phyloP scores from a whole-genome alignment of 2,797 vertebrate species.

The Dendrocincla tyrannina region DNA sequence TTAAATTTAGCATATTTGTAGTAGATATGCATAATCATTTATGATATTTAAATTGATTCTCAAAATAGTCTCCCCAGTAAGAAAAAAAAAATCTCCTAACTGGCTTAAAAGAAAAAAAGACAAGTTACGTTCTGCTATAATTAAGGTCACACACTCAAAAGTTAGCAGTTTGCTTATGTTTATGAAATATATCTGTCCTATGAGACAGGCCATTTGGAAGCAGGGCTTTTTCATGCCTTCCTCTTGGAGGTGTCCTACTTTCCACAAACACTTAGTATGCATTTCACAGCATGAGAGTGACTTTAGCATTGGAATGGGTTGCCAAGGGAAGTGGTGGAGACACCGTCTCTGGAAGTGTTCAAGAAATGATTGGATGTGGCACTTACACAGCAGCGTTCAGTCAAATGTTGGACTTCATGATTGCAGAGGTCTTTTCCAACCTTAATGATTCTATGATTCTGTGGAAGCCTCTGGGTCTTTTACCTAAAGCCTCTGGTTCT shows the following conservation, averaged over 20 bases:
- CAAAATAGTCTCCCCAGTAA: neutral
- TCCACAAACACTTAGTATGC: neutral
- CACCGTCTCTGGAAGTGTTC: neutral
- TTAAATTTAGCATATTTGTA: constrained; percentile 1
- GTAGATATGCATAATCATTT: neutral
- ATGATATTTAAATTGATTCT: constrained; percentile 5
- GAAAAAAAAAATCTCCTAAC: neutral
- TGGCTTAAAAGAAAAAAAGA: neutral
- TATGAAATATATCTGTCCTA: neutral
- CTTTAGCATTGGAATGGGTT: neutral
- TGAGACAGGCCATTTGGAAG: neutral
- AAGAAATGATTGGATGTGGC: neutral
- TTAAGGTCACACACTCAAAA: neutral
- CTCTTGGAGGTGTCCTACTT: neutral
- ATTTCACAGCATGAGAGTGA: neutral
- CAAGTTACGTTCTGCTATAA: neutral
- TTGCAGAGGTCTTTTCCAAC: neutral
- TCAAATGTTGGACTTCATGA: neutral
- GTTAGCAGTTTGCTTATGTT: neutral
- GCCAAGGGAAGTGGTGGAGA: neutral
- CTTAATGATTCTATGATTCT: neutral
- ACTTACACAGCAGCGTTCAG: neutral
- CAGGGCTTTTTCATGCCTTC: neutral
- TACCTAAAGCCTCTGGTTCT: neutral
- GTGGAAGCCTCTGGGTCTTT: neutral